Evolutionary conservation across 2,888 invertebrate species (phyloP), one percentile per base, ranked within the genome.

Genomic region (Smittia aterrima): DNA sequence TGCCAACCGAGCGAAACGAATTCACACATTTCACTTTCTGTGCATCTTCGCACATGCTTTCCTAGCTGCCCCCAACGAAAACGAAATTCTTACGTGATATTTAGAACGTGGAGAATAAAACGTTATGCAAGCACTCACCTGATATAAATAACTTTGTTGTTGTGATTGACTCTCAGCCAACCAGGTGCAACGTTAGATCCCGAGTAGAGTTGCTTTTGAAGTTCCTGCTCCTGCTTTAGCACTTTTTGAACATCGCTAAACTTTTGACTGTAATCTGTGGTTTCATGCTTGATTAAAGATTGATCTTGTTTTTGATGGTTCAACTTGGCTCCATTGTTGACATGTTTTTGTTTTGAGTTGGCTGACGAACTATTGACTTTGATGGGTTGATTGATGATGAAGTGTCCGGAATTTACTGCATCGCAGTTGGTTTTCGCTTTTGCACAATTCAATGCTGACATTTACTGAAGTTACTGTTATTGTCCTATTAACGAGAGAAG

Each of bases 81-180:
- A 47, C 47, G 47, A 47, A n/a, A 47, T n/a, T 47, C 11, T 2
- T 22, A 58, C 58, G 58, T 58, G 58, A 20, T 24, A 16, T 22
- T 58, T 20, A 22, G 13, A 24, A 58, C 58, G 58, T 58, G 7
- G 24, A 66, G 25, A 9, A 27, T n/a, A n/a, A n/a, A 27, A 64
- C 16, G 6, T 32, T 40, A 11, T 66, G 25, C 27, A 20, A 53
- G 2, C 75, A 82, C 84, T 85, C 81, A 92, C 92, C 92, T 92
- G 83, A 91, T 87, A 84, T 92, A 92, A 80, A 90, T 87, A 82
- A 92, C 86, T 82, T 87, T 86, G 78, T 90, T 90, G 82, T 89
- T 89, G 80, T 87, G 87, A 78, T 87, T 84, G 78, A 89, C 85
- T 80, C 93, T 86, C 82, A 89, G 90, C 92, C 92, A 93, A 77